phyloP scores from a whole-genome alignment of 2,888 invertebrate species.

The Crepidodera aurea region DNA sequence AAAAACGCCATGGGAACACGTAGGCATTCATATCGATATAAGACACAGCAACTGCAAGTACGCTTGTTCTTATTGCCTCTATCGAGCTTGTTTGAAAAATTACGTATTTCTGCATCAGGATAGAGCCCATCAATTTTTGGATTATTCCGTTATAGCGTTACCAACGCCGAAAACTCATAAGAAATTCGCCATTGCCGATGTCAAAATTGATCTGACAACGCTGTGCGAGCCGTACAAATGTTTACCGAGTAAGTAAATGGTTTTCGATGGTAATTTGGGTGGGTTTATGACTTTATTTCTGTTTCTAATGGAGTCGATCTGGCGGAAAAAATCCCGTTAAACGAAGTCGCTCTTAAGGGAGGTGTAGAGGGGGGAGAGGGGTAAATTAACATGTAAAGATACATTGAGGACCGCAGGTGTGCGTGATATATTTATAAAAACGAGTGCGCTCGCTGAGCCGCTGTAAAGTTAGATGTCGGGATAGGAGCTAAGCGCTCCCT shows the following conservation, averaged over 20 bases:
- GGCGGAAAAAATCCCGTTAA: no score
- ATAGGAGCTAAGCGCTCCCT: no score
- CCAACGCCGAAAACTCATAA: conserved; percentile 44
- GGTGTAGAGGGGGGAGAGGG: no score
- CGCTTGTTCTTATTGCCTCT: conserved; percentile 74
- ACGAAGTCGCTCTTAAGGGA: neutral
- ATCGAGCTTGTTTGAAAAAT: conserved; percentile 68
- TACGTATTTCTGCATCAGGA: conserved; percentile 70
- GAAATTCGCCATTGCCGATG: conserved; percentile 45
- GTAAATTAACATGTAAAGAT: no score
- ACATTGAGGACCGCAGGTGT: no score
- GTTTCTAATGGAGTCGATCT: no score
- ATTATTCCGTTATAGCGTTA: conserved; percentile 43
- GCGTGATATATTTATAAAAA: no score
- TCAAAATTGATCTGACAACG: conserved; percentile 38
- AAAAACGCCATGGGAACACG: conserved; percentile 60
- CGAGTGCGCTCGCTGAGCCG: no score
- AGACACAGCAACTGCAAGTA: conserved; percentile 69
- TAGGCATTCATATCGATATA: conserved; percentile 66
- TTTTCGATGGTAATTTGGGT: no score
- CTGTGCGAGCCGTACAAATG: conserved; percentile 51
- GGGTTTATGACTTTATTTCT: no score
- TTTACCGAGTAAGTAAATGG: conserved; percentile 43
- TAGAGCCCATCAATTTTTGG: conserved; percentile 48
- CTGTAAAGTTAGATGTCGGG: no score